Base-by-base conservation (phyloP, 53 echinoderm and acorn worm genomes). In the Paracentrotus lividus region DNA sequence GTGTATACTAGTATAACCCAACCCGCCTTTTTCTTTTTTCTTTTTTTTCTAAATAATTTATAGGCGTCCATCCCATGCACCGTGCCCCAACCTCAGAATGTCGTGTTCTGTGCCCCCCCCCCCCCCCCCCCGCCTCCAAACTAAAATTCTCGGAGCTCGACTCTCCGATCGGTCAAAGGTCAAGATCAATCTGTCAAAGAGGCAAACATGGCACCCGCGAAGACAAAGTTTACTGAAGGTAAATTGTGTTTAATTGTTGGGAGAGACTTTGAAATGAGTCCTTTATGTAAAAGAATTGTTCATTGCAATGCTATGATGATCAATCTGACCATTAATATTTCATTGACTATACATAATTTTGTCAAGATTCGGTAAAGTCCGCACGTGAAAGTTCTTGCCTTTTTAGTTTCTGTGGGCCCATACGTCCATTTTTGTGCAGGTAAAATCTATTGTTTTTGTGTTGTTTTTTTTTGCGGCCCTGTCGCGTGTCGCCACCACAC, bases 141-240 rank as follows among this genome's bases (percentile, higher is more conserved):
- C 8, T 31, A 59, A 24, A 27, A 20, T 59, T 13, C 60, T 27
- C 66, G 8, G 61, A 5, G 86, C 31, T n/a, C n/a, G n/a, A n/a
- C n/a, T n/a, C 6, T 3, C 52, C 29, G n/a, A n/a, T 57, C 32
- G 54, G 56, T 54, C 34, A 56, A 88, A 52, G 53, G 88, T 54
- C 88, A 52, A 5, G 12, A 21, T 2, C 8, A 47, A 49, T 2
- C 29, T 27, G 27, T 29, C 27, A 64, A 72, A 72, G 20, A 40
- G 40, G 36, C 72, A 20, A 88, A 18, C 59, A 88, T 88, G 88
- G 88, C 88, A 24, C 88, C 88, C 43, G 59, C 58, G 18, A 88
- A 88, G 88, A 88, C 88, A 57, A 88, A 88, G 21, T 88, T 88
- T 88, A 18, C 34, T 18, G 88, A 88, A 88, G 88, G 88, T 88